phyloP scores from a whole-genome alignment of 2,797 vertebrate genomes.

The Rhodeus uyekii region DNA sequence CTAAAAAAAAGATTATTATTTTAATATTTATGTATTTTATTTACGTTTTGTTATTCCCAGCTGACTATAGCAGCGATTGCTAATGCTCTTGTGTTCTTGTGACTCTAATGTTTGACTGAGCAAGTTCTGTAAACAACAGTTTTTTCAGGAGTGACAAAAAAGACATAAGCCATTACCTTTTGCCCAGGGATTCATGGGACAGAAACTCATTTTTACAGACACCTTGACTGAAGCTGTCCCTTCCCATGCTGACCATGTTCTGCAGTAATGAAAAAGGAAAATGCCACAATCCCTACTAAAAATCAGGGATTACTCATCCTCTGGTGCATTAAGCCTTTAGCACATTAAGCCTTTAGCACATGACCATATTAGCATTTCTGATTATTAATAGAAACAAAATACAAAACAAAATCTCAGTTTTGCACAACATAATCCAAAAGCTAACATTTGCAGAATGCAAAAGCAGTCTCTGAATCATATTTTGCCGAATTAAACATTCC shows the following conservation, averaged over 20 bases:
- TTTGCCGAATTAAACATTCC: neutral
- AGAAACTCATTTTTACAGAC: slow-evolving; percentile 1
- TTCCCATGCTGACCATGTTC: neutral
- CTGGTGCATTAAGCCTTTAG: neutral
- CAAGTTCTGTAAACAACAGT: too few relatives aligned
- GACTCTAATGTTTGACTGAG: neutral
- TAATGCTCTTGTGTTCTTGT: neutral
- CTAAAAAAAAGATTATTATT: neutral
- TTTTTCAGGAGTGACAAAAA: neutral
- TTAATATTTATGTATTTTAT: neutral
- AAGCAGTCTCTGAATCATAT: neutral
- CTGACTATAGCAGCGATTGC: neutral
- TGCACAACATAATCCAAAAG: too few relatives aligned
- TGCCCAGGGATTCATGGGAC: neutral
- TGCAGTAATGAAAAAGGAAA: neutral
- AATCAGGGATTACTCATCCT: neutral
- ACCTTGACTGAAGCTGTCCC: neutral
- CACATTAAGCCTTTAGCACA: neutral
- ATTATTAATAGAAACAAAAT: neutral
- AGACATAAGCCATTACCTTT: neutral
- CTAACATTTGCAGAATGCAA: neutral
- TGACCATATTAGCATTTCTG: neutral
- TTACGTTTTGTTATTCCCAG: neutral
- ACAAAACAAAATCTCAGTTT: neutral
- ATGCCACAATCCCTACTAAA: neutral